These are phyloP conservation scores for Hippopotamus amphibius DNA, from an alignment of 2,113 vertebrate genomes.

Conservation along the genomic window DNA sequence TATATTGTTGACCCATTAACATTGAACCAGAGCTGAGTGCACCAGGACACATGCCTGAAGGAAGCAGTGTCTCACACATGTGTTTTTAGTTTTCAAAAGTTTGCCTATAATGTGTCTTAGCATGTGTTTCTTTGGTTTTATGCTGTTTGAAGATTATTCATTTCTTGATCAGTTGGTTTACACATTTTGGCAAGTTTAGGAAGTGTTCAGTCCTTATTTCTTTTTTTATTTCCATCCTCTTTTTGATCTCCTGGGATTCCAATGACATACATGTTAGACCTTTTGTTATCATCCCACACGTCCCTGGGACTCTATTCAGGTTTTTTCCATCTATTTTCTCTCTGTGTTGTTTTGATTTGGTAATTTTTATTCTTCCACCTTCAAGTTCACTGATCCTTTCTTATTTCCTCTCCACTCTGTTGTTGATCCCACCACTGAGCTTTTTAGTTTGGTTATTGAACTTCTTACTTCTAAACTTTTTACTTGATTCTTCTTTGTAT, in stretches of 20 bases:
- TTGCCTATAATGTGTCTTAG: not conserved
- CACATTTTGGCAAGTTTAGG: not conserved
- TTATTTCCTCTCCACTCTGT: not conserved
- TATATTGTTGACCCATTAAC: no score
- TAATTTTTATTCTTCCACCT: not conserved
- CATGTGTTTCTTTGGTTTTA: not conserved
- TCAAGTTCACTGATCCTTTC: not conserved
- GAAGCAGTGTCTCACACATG: not conserved
- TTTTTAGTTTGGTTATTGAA: not conserved
- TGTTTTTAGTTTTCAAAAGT: not conserved
- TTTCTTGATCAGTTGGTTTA: not conserved
- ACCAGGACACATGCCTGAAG: not conserved
- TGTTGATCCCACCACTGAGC: not conserved
- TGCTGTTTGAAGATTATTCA: not conserved
- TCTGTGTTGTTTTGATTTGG: not conserved
- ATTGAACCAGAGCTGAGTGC: not conserved
- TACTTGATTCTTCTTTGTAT: not conserved
- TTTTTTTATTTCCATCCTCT: not conserved
- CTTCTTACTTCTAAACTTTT: conserved; percentile 29
- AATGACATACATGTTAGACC: not conserved
- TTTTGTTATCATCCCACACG: not conserved
- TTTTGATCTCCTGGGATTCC: not conserved
- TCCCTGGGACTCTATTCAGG: not conserved
- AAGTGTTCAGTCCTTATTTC: not conserved
- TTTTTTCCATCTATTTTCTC: not conserved